Evolutionary conservation across 2,888 invertebrate species (phyloP), one percentile per base, ranked within the genome.

Genomic region (Dioctria linearis): DNA sequence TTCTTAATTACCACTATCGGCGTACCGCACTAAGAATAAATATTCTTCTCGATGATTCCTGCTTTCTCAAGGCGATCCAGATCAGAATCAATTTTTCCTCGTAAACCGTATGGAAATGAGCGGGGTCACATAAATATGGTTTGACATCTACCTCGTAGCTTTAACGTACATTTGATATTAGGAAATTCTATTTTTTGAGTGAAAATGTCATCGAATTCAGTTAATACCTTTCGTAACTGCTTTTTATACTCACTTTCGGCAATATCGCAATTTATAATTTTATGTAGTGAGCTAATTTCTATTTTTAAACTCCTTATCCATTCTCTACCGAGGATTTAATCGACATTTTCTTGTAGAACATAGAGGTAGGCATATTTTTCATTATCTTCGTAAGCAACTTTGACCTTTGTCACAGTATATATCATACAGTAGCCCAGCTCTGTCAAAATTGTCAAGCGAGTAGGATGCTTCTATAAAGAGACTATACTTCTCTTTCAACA

Each of bases 131-230:
- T 46, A 46, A 46, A 46, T 46, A 2, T 46, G 5, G 49, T 1
- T 54, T 11, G 11, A 54, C 54, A 54, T 4, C 25, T 2, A 25
- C 1, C 25, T 25, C 25, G 0, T 25, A 25, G 25, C 25, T 25
- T 25, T 25, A 25, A 25, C 25, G 25, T 25, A 25, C 25, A 25
- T 25, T 25, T 0, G 25, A 25, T 1, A 11, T 11, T 54, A 11
- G 54, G 54, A 54, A 54, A 9, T 11, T 54, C 54, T 9, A 54
- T 54, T 54, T 54, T 11, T 54, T 54, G 54, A 54, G 54, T 54
- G 11, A 54, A n/a, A 54, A 54, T 54, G 11, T 54, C 54, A 11
- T 54, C 54, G 54, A 54, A 54, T 54, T 54, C 54, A 11, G 11
- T 11, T n/a, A 54, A 8, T 54, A 54, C 11, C 9, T 54, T 54